Percentiles rank a stretch among this genome's conserved stretches.
These are phyloP conservation scores for Bradypodion pumilum DNA, from an alignment of 2,797 vertebrate species.

Conservation along the genomic window DNA sequence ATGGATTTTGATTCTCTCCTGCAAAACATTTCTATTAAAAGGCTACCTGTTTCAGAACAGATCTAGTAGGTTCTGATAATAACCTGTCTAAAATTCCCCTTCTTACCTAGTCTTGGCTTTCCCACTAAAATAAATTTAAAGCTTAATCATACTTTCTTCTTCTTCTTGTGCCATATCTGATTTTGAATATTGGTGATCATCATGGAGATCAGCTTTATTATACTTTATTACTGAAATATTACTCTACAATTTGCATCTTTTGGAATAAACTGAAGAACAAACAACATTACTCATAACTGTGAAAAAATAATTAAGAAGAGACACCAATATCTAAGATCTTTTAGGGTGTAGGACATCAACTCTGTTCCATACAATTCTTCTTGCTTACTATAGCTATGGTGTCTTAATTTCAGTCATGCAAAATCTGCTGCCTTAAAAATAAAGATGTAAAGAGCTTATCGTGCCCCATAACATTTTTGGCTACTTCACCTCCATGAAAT, in stretches of 20 bases:
- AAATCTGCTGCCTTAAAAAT: conserved; percentile 35
- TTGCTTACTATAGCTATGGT: conserved; percentile 50
- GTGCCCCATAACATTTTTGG: conserved; percentile 17
- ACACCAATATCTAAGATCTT: conserved; percentile 45
- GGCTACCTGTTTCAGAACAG: conserved; percentile 26
- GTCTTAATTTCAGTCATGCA: conserved; percentile 46
- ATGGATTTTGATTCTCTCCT: conserved; percentile 26
- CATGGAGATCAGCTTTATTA: too few relatives aligned
- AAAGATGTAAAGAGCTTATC: conserved; percentile 40
- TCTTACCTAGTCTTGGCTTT: not conserved
- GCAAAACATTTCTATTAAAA: conserved; percentile 31
- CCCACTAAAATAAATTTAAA: not conserved
- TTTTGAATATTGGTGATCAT: too few relatives aligned
- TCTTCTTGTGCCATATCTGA: too few relatives aligned
- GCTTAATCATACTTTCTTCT: conserved; percentile 41
- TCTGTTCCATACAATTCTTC: conserved; percentile 45
- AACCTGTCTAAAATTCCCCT: conserved; percentile 18
- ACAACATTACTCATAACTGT: conserved; percentile 53
- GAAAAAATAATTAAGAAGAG: conserved; percentile 55
- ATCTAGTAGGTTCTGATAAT: conserved; percentile 23
- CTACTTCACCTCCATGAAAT: conserved; percentile 41
- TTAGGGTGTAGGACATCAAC: conserved; percentile 57
- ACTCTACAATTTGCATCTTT: not conserved
- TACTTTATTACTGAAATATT: conserved; percentile 5
- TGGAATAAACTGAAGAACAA: not conserved